phyloP scores from a whole-genome alignment of 2,888 invertebrate genomes.

The Dilophus febrilis region DNA sequence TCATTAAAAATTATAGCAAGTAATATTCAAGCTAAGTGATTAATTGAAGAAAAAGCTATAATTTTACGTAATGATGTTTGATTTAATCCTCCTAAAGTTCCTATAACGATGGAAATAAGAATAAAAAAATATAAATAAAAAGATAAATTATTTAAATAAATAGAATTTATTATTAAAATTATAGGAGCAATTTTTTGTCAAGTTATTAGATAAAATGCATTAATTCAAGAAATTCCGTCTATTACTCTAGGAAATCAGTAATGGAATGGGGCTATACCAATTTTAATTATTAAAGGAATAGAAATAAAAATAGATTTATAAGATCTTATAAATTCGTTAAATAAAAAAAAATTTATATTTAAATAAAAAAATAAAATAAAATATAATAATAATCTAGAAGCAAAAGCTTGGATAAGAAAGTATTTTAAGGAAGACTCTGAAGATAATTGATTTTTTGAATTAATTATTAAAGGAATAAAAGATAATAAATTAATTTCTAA shows the following conservation, averaged over 20 bases:
- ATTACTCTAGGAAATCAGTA: conserved; percentile 42
- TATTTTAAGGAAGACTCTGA: conserved; percentile 42
- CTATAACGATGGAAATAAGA: conserved; percentile 32
- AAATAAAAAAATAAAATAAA: conserved; percentile 36
- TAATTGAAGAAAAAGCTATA: conserved; percentile 44
- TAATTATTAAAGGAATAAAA: conserved; percentile 40
- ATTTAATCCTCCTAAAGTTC: conserved; percentile 36
- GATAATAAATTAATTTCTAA: conserved; percentile 45
- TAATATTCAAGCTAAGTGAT: conserved; percentile 42
- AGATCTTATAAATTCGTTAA: background rate
- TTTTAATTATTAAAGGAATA: conserved; percentile 30
- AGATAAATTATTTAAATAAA: no score
- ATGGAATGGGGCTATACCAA: conserved; percentile 40
- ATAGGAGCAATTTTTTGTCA: conserved; percentile 49
- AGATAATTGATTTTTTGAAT: conserved; percentile 31
- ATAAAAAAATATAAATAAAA: no score
- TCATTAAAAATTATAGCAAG: conserved; percentile 30
- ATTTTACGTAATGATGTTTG: conserved; percentile 39
- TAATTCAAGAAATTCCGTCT: conserved; percentile 39
- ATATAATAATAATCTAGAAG: no score
- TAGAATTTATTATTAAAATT: conserved; percentile 31
- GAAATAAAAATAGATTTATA: background rate
- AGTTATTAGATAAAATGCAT: conserved; percentile 37
- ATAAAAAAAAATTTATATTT: conserved; percentile 27
- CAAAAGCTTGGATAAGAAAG: conserved; percentile 40